Evolutionary conservation across 1,140 invertebrate genomes (phyloP), one percentile per base, ranked within the genome.

Genomic region (Meloidogyne chitwoodi): DNA sequence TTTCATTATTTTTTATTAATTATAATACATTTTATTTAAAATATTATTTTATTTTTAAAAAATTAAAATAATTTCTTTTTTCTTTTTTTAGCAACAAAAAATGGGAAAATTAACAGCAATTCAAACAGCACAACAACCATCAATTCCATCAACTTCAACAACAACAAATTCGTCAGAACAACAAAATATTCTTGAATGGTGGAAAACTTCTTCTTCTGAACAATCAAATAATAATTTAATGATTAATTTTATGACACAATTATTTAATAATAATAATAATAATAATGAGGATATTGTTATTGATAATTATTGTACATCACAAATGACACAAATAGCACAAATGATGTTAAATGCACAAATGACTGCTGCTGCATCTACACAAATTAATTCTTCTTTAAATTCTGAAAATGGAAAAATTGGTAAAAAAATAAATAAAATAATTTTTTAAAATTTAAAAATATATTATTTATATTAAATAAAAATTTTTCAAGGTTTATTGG

Each of bases 71-170:
- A n/a, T n/a, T 48, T 19, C 11, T 16, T 56, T n/a, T n/a, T n/a
- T 14, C 1, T 70, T 70, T 70, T 38, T 68, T 4, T 31, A 68
- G 67, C 67, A 70, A 41, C 31, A 70, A 44, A 70, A 70, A 56
- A 70, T 70, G 68, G 68, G 68, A 24, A 70, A 70, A 11, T 16
- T 70, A 26, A 61, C 68, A 27, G 38, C 68, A 8, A 48, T 48
- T 34, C 22, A 14, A 41, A 11, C 68, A n/a, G 14, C 34, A 29
- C 31, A 70, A 56, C 31, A 70, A 19, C 68, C 26, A 31, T 16
- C 44, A 56, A 41, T 56, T 44, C 68, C 38, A 19, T 69, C 68
- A 69, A 41, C 68, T 11, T 68, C 38, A 68, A 24, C 67, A 68
- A 26, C 67, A 29, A 34, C 19, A 26, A 31, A 31, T n/a, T 27